Conservation (phyloP, 2,797 vertebrate genomes). For the Bradypus variegatus region DNA sequence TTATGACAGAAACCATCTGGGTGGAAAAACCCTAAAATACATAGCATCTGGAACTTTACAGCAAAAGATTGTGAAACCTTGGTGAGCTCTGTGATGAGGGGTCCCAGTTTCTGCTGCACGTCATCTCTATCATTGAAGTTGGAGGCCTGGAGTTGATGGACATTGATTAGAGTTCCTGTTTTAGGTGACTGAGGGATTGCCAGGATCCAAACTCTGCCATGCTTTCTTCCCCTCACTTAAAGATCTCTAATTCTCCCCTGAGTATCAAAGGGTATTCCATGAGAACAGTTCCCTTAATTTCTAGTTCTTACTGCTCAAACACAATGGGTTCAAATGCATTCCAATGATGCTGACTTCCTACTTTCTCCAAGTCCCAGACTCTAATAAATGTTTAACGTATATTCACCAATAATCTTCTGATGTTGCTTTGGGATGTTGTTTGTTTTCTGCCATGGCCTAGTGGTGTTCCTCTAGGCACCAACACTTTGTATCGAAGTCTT, state of each 20-base stretch:
- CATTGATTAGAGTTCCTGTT: background rate
- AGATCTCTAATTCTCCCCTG: background rate
- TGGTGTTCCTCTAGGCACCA: background rate
- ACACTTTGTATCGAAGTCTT: background rate
- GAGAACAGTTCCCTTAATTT: background rate
- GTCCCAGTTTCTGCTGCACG: background rate
- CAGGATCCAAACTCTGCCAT: background rate
- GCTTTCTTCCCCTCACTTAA: background rate
- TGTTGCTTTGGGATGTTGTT: background rate
- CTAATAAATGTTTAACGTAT: background rate
- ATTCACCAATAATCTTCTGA: background rate
- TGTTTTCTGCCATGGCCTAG: background rate
- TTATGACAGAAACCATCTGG: background rate
- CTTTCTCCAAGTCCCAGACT: background rate
- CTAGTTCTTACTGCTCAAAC: background rate
- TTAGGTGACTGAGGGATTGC: background rate
- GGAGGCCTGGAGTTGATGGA: background rate
- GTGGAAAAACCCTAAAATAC: background rate
- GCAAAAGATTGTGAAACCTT: background rate
- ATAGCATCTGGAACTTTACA: background rate
- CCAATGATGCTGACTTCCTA: background rate
- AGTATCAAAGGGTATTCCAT: background rate
- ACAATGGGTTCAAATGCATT: background rate
- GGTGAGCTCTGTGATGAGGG: background rate
- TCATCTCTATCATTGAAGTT: background rate